These are phyloP conservation scores for Threskiornis aethiopicus DNA, from an alignment of 2,797 vertebrate genomes.

Conservation along the genomic window DNA sequence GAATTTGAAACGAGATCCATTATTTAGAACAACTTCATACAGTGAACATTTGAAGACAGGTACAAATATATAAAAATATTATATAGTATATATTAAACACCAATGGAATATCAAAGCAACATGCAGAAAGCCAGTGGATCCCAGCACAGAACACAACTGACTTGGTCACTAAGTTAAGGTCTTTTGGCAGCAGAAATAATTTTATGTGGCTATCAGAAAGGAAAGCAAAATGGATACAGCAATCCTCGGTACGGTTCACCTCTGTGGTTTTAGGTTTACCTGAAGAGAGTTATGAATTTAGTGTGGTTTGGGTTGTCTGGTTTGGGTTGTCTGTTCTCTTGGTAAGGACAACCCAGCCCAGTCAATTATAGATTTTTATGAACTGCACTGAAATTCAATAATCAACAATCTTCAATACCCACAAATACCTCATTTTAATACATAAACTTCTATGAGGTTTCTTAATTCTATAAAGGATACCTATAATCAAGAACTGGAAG, in stretches of 20 bases:
- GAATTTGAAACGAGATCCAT: neutral
- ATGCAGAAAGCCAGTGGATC: neutral
- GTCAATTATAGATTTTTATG: neutral
- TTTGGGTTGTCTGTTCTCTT: neutral
- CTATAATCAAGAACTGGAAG: neutral
- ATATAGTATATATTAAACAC: neutral
- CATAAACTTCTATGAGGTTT: neutral
- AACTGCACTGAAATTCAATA: neutral
- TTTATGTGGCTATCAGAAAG: neutral
- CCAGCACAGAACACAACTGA: neutral
- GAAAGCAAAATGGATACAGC: neutral
- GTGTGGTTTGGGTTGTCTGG: neutral
- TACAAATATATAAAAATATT: neutral
- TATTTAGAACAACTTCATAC: neutral
- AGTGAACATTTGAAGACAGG: neutral
- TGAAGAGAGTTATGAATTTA: rapidly evolving
- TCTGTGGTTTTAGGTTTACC: neutral
- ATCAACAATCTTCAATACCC: neutral
- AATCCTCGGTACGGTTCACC: neutral
- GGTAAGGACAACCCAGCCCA: neutral
- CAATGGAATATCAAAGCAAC: neutral
- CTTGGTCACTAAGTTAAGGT: neutral
- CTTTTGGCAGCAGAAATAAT: neutral
- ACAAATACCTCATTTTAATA: neutral
- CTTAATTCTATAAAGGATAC: neutral